These are phyloP conservation scores for Edolisoma coerulescens DNA, from an alignment of 2,113 vertebrate species.

Conservation along the genomic window DNA sequence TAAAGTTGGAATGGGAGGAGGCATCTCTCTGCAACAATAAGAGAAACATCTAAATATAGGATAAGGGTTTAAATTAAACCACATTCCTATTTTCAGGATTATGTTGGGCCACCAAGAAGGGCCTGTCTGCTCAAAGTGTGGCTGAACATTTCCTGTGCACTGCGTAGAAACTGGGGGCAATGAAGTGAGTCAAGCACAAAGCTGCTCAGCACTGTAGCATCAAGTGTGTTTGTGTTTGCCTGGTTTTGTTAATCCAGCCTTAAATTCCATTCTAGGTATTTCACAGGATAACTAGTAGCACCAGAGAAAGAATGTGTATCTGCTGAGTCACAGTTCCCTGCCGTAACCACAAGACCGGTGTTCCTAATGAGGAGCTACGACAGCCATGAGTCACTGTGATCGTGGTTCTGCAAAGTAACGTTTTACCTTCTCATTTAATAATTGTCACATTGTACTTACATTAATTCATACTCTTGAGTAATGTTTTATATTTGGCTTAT, in stretches of 20 bases:
- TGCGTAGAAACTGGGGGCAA: not conserved
- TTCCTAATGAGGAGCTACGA: not conserved
- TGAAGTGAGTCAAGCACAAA: not conserved
- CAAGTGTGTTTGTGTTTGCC: not conserved
- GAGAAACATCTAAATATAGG: not conserved
- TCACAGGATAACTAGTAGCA: not conserved
- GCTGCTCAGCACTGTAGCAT: not conserved
- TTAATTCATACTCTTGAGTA: not conserved
- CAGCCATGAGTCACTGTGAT: not conserved
- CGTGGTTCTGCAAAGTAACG: not conserved
- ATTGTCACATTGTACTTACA: not conserved
- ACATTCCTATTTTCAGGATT: not conserved
- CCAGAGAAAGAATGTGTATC: not conserved
- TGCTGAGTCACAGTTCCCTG: not conserved
- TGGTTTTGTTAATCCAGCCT: not conserved
- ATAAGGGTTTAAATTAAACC: not conserved
- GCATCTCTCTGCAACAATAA: not conserved
- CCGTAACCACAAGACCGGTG: not conserved
- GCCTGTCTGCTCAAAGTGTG: not conserved
- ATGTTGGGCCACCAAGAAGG: not conserved
- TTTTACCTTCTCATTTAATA: not conserved
- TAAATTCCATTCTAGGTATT: not conserved
- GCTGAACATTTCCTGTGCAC: not conserved
- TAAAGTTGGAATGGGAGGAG: not conserved
- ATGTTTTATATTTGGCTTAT: not conserved